A percentile compares a stretch with the other conserved stretches of the same genome.
phyloP scores from a whole-genome alignment of 2,113 vertebrate genomes.

The mouse (Mus musculus) region GRCm39 chr8:56690001-56690500 shows the following conservation, averaged over 20 bases:
- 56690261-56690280: not conserved
- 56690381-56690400: too few relatives aligned
- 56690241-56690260: not conserved
- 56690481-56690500: not conserved
- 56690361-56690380: not conserved
- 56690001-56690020: not conserved
- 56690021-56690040: not conserved
- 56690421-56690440: not conserved
- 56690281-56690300: not conserved
- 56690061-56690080: too few relatives aligned
- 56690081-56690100: not conserved
- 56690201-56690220: not conserved
- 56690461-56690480: not conserved
- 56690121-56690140: not conserved
- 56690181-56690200: not conserved
- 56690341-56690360: not conserved
- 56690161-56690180: not conserved
- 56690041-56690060: not conserved
- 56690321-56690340: not conserved
- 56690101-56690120: not conserved
- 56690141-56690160: not conserved
- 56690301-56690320: not conserved
- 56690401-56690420: not conserved
- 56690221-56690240: not conserved
- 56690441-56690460: not conserved